These are phyloP conservation scores for Nothobranchius kuhntae DNA, from an alignment of 2,113 vertebrate genomes.

Conservation along the genomic window DNA sequence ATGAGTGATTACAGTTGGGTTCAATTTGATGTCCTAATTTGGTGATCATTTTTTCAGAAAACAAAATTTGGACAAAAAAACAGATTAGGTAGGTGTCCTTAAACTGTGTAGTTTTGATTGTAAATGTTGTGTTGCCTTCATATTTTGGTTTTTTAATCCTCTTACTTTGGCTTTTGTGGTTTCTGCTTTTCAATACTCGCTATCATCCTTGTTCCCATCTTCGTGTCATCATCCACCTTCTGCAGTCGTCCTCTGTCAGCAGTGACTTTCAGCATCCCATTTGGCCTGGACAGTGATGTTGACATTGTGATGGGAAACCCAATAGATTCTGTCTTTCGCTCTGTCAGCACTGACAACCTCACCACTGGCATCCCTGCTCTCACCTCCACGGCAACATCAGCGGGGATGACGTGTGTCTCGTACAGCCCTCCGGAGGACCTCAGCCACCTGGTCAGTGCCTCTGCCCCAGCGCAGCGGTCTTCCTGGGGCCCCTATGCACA, in stretches of 20 bases:
- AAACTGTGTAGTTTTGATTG: constrained; percentile 5
- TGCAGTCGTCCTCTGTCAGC: constrained; percentile 88
- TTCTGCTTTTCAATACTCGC: constrained; percentile 41
- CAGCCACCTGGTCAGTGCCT: constrained; percentile 70
- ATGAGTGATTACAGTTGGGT: too few relatives aligned
- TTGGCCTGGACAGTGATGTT: constrained; percentile 94
- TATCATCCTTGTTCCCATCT: constrained; percentile 33
- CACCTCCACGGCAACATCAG: constrained; percentile 48
- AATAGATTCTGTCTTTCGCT: constrained; percentile 83
- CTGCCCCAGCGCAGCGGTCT: constrained; percentile 55
- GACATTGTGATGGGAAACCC: constrained; percentile 95
- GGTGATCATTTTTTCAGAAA: constrained; percentile 60
- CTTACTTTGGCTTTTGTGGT: constrained; percentile 62
- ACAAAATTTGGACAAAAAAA: constrained; percentile 86
- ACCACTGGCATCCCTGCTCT: constrained; percentile 70
- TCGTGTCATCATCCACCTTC: constrained; percentile 34
- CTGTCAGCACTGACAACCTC: constrained; percentile 87
- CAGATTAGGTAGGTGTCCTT: constrained; percentile 82
- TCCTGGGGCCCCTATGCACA: constrained; percentile 64
- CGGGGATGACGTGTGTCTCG: constrained; percentile 55
- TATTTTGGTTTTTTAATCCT: constrained; percentile 50
- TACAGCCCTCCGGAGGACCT: constrained; percentile 80
- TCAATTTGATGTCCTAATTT: background rate
- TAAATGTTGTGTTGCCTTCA: constrained; percentile 49
- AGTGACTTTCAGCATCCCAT: constrained; percentile 92